These are phyloP conservation scores for Caenorhabditis brenneri DNA, from an alignment of 1,140 invertebrate species.

Conservation along the genomic window DNA sequence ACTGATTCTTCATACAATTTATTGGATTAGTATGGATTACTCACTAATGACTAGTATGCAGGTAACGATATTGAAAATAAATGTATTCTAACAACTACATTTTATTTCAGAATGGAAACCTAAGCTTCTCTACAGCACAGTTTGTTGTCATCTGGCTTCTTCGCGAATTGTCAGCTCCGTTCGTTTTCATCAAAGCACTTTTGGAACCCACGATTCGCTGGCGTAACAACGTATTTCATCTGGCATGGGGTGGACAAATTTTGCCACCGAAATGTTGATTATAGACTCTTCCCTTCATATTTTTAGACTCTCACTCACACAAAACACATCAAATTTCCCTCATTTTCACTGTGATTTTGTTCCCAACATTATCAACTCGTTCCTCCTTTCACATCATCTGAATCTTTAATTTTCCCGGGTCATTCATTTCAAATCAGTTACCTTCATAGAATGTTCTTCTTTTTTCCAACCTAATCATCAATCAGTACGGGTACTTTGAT, in stretches of 20 bases:
- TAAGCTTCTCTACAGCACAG: slow-evolving; percentile 94
- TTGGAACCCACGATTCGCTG: slow-evolving; percentile 85
- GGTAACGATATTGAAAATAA: slow-evolving; percentile 73
- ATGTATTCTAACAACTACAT: slow-evolving; percentile 42
- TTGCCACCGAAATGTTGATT: not conserved
- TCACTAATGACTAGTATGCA: slow-evolving; percentile 85
- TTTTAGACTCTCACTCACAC: not conserved
- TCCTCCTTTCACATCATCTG: not conserved
- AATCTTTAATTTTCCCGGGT: not conserved
- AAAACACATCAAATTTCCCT: not conserved
- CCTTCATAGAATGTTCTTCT: not conserved
- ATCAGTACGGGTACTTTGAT: not conserved
- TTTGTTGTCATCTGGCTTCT: slow-evolving; percentile 95
- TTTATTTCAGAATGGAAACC: slow-evolving; percentile 81
- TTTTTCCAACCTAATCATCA: not conserved
- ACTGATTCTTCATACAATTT: slow-evolving; percentile 87
- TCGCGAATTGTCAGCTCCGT: slow-evolving; percentile 86
- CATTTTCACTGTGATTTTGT: slow-evolving; percentile 10
- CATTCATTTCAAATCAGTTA: slow-evolving; percentile 15
- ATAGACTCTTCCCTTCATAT: not conserved
- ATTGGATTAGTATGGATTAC: slow-evolving; percentile 96
- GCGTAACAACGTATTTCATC: slow-evolving; percentile 84
- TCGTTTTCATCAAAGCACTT: slow-evolving; percentile 84
- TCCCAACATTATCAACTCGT: slow-evolving; percentile 18
- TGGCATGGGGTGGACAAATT: slow-evolving; percentile 85